phyloP scores from a whole-genome alignment of 2,797 vertebrate species.

The Enteromius trimaculatus region DNA sequence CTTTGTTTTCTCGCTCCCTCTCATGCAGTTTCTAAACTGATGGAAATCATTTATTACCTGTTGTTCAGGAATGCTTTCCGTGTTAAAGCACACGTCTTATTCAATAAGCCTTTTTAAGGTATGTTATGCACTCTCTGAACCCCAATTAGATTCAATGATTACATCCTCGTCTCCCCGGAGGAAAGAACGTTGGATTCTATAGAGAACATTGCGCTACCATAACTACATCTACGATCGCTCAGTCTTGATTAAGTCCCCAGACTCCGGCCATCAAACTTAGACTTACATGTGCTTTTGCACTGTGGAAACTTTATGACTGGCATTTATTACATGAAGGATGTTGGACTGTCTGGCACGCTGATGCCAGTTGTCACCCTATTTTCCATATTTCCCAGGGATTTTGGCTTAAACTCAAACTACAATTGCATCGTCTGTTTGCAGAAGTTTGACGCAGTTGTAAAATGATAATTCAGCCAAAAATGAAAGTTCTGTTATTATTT shows the following conservation, averaged over 20 bases:
- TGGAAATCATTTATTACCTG: constrained; percentile 45
- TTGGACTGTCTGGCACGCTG: not conserved
- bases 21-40: constrained; percentile 19
- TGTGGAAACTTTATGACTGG: constrained; percentile 6
- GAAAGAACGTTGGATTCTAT: constrained; percentile 17
- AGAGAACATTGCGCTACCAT: constrained; percentile 35
- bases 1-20: not conserved
- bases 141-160: constrained; percentile 41
- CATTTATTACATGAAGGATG: constrained; percentile 5
- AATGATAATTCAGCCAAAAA: not conserved
- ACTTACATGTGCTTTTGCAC: constrained; percentile 28
- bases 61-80: constrained; percentile 40
- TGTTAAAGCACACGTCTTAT: constrained; percentile 32
- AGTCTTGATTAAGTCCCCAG: constrained; percentile 36
- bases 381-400: constrained; percentile 1
- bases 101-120: constrained; percentile 28
- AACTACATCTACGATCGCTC: constrained; percentile 28
- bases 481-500: not conserved
- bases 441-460: not conserved
- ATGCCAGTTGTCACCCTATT: constrained; percentile 20
- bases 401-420: constrained; percentile 8
- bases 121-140: constrained; percentile 40
- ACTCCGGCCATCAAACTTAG: constrained; percentile 28
- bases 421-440: not conserved
- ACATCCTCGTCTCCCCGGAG: constrained; percentile 3